phyloP scores from a whole-genome alignment of 2,113 vertebrate species.

The Zosterops borbonicus region DNA sequence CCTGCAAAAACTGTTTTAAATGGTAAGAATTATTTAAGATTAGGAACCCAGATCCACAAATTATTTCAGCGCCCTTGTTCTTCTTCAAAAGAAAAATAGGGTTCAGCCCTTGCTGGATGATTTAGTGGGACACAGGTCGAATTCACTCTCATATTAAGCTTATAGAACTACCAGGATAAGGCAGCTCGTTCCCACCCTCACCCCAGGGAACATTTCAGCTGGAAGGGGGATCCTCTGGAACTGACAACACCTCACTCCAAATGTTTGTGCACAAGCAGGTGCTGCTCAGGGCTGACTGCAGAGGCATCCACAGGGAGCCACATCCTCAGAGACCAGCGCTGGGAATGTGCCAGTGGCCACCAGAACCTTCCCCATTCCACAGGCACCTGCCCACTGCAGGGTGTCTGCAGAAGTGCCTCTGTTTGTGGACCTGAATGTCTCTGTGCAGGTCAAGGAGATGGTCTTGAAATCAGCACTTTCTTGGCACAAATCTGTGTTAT shows the following conservation, averaged over 20 bases:
- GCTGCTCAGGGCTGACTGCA: not conserved
- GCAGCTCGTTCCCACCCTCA: not conserved
- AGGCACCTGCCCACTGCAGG: rapidly evolving
- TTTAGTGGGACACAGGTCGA: slow-evolving; percentile 49
- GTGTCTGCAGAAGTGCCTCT: rapidly evolving
- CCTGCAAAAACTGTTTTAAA: slow-evolving; percentile 83
- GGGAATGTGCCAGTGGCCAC: not conserved
- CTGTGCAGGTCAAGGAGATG: rapidly evolving
- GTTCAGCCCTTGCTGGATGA: slow-evolving; percentile 59
- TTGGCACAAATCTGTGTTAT: not conserved
- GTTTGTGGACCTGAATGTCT: rapidly evolving
- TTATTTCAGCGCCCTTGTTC: slow-evolving; percentile 62
- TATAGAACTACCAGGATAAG: not conserved
- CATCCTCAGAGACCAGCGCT: rapidly evolving
- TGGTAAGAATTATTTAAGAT: slow-evolving; percentile 79
- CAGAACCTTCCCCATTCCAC: not conserved
- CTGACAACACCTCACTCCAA: not conserved
- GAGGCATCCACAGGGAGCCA: not conserved
- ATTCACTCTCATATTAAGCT: slow-evolving; percentile 12
- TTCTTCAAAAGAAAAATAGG: slow-evolving; percentile 68
- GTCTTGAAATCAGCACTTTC: rapidly evolving
- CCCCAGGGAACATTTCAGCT: not conserved
- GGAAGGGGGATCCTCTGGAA: not conserved
- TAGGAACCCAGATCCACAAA: slow-evolving; percentile 72
- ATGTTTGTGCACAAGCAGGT: not conserved